phyloP scores from a whole-genome alignment of 2,888 invertebrate species.

The Metellina segmentata region DNA sequence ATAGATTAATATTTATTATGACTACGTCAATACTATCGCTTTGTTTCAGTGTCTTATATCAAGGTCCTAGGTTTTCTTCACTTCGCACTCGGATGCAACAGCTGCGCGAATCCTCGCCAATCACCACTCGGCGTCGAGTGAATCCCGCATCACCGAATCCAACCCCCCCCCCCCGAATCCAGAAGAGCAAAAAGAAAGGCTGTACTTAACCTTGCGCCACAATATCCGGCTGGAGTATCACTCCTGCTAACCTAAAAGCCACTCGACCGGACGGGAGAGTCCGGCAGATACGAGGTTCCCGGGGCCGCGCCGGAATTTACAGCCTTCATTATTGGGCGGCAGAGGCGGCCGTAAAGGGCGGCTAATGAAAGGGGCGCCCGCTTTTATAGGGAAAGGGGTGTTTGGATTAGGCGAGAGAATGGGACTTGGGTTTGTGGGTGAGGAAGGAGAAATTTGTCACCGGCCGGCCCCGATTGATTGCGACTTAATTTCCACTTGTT shows the following conservation, averaged over 20 bases:
- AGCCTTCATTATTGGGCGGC: slow-evolving; percentile 65
- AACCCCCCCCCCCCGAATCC: neutral
- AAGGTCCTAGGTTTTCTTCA: too few species aligned
- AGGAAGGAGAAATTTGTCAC: slow-evolving; percentile 50
- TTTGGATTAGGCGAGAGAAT: neutral
- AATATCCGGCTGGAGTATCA: slow-evolving; percentile 67
- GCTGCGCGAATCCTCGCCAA: slow-evolving; percentile 2
- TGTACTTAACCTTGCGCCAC: slow-evolving; percentile 48
- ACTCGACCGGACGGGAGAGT: slow-evolving; percentile 71
- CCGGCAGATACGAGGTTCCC: slow-evolving; percentile 50
- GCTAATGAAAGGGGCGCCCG: slow-evolving; percentile 62
- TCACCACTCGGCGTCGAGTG: neutral
- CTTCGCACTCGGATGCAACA: neutral
- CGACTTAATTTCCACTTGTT: slow-evolving; percentile 8
- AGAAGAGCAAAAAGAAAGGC: slow-evolving; percentile 9
- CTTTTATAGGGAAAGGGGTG: slow-evolving; percentile 43
- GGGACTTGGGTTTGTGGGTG: slow-evolving; percentile 54
- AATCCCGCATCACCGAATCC: neutral
- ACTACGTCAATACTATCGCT: too few species aligned
- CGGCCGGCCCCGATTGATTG: slow-evolving; percentile 8
- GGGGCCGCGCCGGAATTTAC: slow-evolving; percentile 56
- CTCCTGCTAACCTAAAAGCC: slow-evolving; percentile 65
- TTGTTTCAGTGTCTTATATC: too few species aligned
- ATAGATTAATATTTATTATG: too few species aligned
- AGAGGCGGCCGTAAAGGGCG: slow-evolving; percentile 45